Evolutionary conservation across 2,113 vertebrate species (phyloP).

Genomic region (Cisticola juncidis): DNA sequence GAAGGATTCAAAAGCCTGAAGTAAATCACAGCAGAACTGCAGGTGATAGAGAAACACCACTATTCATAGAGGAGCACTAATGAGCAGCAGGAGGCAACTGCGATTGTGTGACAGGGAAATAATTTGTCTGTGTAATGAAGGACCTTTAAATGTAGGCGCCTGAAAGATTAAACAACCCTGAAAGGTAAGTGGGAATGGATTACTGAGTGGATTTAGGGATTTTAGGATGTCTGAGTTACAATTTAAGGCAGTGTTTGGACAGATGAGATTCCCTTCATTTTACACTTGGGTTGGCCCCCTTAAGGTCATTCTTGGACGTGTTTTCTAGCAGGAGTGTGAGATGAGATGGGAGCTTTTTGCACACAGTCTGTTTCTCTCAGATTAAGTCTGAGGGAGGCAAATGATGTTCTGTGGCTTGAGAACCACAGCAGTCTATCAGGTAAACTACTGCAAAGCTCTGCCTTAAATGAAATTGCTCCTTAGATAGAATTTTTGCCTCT

Average conservation of each 20-base stretch:
- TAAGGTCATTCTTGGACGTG: background rate
- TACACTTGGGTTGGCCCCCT: background rate
- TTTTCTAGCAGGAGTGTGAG: background rate
- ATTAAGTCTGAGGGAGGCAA: background rate
- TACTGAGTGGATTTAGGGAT: background rate
- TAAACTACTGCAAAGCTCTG: slow-evolving; percentile 1
- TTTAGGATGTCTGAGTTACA: background rate
- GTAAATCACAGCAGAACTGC: background rate
- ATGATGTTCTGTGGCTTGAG: background rate
- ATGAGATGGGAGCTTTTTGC: background rate
- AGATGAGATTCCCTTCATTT: background rate
- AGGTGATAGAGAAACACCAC: background rate
- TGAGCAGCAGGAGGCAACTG: background rate
- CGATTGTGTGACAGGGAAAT: background rate
- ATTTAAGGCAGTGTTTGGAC: background rate
- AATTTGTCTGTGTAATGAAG: background rate
- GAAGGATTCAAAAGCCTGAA: background rate
- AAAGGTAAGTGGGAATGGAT: background rate
- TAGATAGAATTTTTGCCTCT: background rate
- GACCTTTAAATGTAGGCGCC: background rate
- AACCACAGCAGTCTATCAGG: background rate
- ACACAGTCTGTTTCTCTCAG: background rate
- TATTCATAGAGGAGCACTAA: background rate
- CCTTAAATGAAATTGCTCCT: background rate
- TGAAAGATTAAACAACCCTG: background rate